Evolutionary conservation across 2,888 invertebrate genomes (phyloP).

Genomic region (Trachelus stipa): DNA sequence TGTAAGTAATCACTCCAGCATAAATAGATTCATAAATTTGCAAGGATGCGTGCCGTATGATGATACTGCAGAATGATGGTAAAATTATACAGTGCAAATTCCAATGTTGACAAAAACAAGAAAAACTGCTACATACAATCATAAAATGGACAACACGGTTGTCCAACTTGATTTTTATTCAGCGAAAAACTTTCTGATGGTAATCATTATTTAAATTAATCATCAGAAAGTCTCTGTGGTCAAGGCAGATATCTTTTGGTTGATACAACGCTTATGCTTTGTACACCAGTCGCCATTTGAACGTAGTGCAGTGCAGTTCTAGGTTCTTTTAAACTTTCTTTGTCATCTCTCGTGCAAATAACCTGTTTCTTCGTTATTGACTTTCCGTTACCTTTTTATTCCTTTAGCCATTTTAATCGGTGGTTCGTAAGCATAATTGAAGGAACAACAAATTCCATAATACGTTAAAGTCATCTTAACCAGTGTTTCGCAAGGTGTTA

Average conservation of each 20-base stretch:
- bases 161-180: neutral
- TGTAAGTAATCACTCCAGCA: neutral
- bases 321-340: neutral
- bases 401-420: neutral
- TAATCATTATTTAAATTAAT: neutral
- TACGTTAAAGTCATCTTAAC: conserved; percentile 36
- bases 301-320: neutral
- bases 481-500: conserved; percentile 35
- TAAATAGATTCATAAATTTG: neutral
- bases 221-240: neutral
- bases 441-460: conserved; percentile 46
- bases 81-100: neutral
- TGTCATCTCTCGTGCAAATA: neutral
- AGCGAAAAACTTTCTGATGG: neutral
- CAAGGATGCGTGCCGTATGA: neutral
- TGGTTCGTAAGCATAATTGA: conserved; percentile 35
- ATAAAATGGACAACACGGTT: neutral
- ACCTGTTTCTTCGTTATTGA: neutral
- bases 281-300: neutral
- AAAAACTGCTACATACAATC: neutral
- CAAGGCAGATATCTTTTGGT: conserved; percentile 3
- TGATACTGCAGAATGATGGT: neutral
- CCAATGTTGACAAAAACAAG: neutral
- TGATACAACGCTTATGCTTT: neutral
- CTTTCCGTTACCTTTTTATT: neutral